Base-by-base conservation (phyloP, 2,113 vertebrate species). In the Istiophorus platypterus region DNA sequence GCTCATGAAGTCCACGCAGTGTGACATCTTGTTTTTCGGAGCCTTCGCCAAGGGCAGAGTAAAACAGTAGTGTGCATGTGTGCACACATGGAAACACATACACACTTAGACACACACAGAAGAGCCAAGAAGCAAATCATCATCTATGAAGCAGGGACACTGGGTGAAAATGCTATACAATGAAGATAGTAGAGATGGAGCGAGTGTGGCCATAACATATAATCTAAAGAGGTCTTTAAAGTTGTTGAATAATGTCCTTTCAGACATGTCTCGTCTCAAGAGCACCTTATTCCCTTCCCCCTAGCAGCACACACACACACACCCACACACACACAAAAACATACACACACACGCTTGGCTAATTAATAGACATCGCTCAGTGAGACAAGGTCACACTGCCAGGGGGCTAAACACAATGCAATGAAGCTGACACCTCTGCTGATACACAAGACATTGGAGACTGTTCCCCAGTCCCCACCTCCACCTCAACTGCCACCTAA, bases 331-430 rank as follows among this genome's bases (percentile, higher is more conserved):
- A 63, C 57, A 65, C 64, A 57, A 61, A 76, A 62, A 68, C 72
- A 66, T 31, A 68, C 63, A 78, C 57, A 51, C 63, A 57, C 47
- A 76, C 4, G 39, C 71, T 85, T 69, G 85, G 78, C 82, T 93
- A 93, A 93, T 93, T 92, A 92, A 92, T 91, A 90, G 90, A 80
- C 78, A 70, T 54, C 91, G 83, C 86, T 89, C 68, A 84, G 42
- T 58, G 69, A 81, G 80, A 90, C 88, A 89, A 90, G 87, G 88
- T 92, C 90, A 89, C 1, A 58, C 77, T 70, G 82, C 79, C 73
- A 62, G 54, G 80, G 67, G 73, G 78, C 76, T 76, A 86, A 86
- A 91, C 78, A 91, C 88, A 87, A 89, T 45, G 81, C 72, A 80
- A 85, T 31, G 37, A 81, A 85, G 71, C 81, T 80, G 90, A 88